These are phyloP conservation scores for Andrena minutula DNA, from an alignment of 2,888 invertebrate species.

Conservation along the genomic window DNA sequence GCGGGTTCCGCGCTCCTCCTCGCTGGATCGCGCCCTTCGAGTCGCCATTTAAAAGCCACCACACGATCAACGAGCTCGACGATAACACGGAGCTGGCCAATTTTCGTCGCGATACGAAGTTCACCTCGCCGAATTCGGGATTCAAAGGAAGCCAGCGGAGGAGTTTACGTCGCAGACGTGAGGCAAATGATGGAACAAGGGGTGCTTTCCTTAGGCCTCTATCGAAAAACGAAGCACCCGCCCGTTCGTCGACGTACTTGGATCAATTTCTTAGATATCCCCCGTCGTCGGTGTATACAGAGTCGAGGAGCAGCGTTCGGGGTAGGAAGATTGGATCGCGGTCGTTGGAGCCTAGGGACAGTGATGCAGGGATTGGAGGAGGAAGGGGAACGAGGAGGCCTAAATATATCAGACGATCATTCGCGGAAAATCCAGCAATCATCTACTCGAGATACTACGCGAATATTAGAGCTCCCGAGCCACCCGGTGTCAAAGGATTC, in stretches of 20 bases:
- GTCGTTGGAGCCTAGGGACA: neutral
- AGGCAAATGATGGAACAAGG: conserved; percentile 15
- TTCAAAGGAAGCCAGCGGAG: neutral
- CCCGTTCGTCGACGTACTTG: neutral
- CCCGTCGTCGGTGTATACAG: neutral
- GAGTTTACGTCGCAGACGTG: conserved; percentile 34
- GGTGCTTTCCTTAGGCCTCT: neutral
- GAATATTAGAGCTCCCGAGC: neutral
- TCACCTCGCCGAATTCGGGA: neutral
- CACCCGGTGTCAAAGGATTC: neutral
- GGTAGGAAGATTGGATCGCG: neutral
- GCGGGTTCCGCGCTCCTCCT: neutral
- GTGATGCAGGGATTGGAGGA: neutral
- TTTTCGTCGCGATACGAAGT: neutral
- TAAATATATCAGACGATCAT: neutral
- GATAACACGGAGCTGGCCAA: conserved; percentile 3
- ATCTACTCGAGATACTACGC: neutral
- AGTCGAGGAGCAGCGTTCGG: neutral
- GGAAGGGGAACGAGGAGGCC: neutral
- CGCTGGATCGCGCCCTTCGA: conserved; percentile 3
- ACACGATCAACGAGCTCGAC: neutral
- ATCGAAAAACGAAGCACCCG: neutral
- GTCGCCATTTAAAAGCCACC: conserved; percentile 2
- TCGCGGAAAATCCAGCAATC: neutral
- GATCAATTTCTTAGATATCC: neutral